Evolutionary conservation across 2,888 invertebrate genomes (phyloP).

Genomic region (Eupsilia transversa): DNA sequence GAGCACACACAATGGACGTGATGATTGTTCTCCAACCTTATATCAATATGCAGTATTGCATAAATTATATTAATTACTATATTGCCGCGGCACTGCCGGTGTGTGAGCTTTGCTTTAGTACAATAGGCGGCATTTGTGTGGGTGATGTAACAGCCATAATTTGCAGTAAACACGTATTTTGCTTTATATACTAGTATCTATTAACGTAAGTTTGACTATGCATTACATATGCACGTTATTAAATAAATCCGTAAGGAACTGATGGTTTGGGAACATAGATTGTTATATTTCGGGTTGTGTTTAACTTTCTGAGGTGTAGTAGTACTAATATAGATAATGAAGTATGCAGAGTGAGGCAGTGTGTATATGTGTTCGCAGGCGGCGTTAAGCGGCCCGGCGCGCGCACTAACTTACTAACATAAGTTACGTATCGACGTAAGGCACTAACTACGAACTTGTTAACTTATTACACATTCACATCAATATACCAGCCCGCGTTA

Average conservation of each 20-base stretch:
- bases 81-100: constrained; percentile 56
- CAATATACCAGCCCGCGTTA: constrained; percentile 12
- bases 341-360: constrained; percentile 68
- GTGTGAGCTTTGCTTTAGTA: constrained; percentile 78
- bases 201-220: constrained; percentile 33
- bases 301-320: constrained; percentile 43
- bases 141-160: constrained; percentile 90
- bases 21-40: constrained; percentile 30
- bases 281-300: constrained; percentile 36
- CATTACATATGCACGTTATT: constrained; percentile 31
- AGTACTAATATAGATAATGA: constrained; percentile 56
- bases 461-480: constrained; percentile 83
- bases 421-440: constrained; percentile 86
- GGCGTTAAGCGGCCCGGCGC: constrained; percentile 85
- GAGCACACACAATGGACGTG: constrained; percentile 31
- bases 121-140: constrained; percentile 76
- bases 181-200: constrained; percentile 63
- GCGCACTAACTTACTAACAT: constrained; percentile 84
- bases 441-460: constrained; percentile 88
- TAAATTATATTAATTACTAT: constrained; percentile 14
- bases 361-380: constrained; percentile 88
- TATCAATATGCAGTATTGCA: constrained; percentile 29
- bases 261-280: constrained; percentile 43
- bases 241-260: constrained; percentile 24
- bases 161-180: constrained; percentile 67